Conservation (phyloP, 2,888 invertebrate genomes). For the Athalia cordata region DNA sequence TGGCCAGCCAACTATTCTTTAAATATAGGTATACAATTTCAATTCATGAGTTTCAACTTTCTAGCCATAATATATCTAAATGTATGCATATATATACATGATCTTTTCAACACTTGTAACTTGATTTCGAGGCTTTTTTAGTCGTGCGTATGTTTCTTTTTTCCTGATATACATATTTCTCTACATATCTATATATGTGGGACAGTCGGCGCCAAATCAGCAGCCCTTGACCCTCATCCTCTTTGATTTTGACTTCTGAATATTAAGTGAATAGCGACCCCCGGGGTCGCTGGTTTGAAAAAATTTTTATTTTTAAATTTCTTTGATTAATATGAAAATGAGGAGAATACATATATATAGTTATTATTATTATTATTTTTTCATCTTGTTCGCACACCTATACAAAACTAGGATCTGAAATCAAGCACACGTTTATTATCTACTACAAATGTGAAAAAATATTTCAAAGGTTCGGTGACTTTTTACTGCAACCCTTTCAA, state of each 20-base stretch:
- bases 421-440: slow-evolving; percentile 48
- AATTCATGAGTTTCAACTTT: slow-evolving; percentile 26
- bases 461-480: slow-evolving; percentile 11
- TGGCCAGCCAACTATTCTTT: slow-evolving; percentile 39
- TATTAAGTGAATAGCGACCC: no score
- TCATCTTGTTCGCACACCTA: slow-evolving; percentile 47
- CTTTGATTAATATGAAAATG: no score
- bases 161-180: background rate
- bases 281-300: no score
- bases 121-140: slow-evolving; percentile 33
- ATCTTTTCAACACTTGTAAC: slow-evolving; percentile 36
- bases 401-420: slow-evolving; percentile 49
- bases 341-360: slow-evolving; percentile 15
- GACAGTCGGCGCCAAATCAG: no score
- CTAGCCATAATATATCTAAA: slow-evolving; percentile 46
- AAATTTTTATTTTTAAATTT: no score
- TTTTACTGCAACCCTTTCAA: slow-evolving; percentile 5
- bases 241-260: no score
- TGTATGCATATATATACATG: slow-evolving; percentile 46
- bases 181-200: slow-evolving; percentile 48
- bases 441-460: slow-evolving; percentile 45
- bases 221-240: no score
- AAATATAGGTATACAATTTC: slow-evolving; percentile 25
- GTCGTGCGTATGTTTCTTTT: slow-evolving; percentile 1
- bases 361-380: slow-evolving; percentile 48